Conservation (phyloP, 2,888 invertebrate species). For the Noctuana brunneofusca region DNA sequence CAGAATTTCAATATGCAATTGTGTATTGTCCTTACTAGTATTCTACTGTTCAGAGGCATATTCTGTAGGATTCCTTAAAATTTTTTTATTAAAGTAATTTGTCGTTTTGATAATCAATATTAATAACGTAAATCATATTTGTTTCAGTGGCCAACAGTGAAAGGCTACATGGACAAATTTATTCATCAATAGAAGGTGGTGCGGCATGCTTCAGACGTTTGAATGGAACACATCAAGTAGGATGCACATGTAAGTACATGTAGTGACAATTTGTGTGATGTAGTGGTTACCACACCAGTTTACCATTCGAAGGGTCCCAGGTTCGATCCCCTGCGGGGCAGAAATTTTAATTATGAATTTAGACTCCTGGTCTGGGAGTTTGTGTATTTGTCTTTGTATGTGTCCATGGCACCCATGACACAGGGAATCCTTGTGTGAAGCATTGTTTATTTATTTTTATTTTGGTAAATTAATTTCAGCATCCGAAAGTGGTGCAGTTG, state of each 20-base stretch:
- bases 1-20: neutral
- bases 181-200: constrained; percentile 87
- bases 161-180: constrained; percentile 91
- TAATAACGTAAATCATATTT: constrained; percentile 19
- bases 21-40: constrained; percentile 22
- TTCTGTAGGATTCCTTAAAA: too few species aligned
- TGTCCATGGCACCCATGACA: too few species aligned
- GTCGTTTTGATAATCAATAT: neutral
- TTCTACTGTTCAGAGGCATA: constrained; percentile 9
- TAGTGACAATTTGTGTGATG: too few species aligned
- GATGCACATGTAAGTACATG: constrained; percentile 95
- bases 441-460: neutral
- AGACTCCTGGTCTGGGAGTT: too few species aligned
- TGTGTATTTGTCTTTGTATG: too few species aligned
- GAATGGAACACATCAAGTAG: constrained; percentile 97
- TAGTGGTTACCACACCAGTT: too few species aligned
- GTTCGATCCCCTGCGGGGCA: too few species aligned
- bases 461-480: constrained; percentile 73
- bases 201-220: constrained; percentile 93
- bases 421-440: too few species aligned
- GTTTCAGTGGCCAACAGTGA: constrained; percentile 73
- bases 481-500: constrained; percentile 89
- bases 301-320: too few species aligned
- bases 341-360: too few species aligned
- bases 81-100: neutral